phyloP scores from a whole-genome alignment of 2,113 vertebrate genomes.

The Hassar affinis region DNA sequence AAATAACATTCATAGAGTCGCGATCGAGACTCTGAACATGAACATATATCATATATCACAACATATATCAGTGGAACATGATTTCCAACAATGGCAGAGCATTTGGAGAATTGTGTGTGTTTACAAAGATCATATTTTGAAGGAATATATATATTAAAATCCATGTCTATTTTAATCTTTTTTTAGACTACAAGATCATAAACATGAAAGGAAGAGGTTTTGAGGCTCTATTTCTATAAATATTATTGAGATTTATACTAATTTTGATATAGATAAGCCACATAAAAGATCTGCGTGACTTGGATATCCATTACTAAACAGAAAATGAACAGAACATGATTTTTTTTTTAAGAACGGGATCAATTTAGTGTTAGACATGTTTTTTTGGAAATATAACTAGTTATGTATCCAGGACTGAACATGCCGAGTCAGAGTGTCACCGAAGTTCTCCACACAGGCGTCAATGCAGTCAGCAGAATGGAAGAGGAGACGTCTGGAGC shows the following conservation, averaged over 20 bases:
- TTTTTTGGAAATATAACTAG: background rate
- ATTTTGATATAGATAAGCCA: background rate
- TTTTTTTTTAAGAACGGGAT: background rate
- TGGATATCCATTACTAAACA: background rate
- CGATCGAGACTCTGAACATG: too few species aligned
- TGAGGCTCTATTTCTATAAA: background rate
- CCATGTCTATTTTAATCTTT: background rate
- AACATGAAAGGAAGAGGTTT: background rate
- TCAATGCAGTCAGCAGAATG: constrained; percentile 26
- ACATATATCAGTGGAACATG: too few species aligned
- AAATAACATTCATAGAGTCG: too few species aligned
- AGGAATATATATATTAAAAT: too few species aligned
- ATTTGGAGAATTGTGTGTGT: too few species aligned
- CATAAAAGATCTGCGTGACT: background rate
- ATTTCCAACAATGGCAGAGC: too few species aligned
- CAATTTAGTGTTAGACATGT: background rate
- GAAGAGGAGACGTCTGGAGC: constrained; percentile 40
- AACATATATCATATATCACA: too few species aligned
- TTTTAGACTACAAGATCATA: background rate
- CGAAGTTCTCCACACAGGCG: constrained; percentile 15
- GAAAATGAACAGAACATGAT: constrained; percentile 1
- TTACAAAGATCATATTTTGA: too few species aligned
- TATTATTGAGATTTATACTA: background rate
- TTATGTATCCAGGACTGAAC: background rate
- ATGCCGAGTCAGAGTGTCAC: constrained; percentile 36